Evolutionary conservation across 2,797 vertebrate genomes (phyloP), one percentile per base, ranked within the genome.

Genomic region (Cirrhinus mrigala): DNA sequence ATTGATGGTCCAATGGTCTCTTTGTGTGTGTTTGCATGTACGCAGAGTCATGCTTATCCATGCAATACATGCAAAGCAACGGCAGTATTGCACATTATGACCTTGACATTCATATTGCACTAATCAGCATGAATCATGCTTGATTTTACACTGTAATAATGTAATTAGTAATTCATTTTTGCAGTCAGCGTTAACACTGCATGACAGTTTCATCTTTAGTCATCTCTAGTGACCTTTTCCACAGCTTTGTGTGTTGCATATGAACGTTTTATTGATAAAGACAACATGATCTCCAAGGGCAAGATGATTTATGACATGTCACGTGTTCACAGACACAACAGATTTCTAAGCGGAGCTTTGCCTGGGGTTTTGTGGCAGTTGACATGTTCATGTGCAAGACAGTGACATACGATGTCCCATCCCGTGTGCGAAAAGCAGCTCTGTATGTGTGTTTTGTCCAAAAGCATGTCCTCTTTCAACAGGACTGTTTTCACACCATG

Each of bases 261-360:
- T 44, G 60, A 60, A 79, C 60, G 74, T 12, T 84, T 22, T 58
- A 77, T 40, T 52, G 44, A 84, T 56, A 70, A 70, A 84, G 52
- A 79, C 64, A 79, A 24, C 83, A 79, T 78, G 52, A 79, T 60
- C 37, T 84, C 52, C 75, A 84, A 79, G 66, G 75, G 14, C 75
- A 71, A 56, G 27, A 50, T 84, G 74, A 77, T 84, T 84, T 77
- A 84, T 78, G 64, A 52, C 60, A 69, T 54, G 62, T 24, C 75
- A 71, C 75, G 20, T 78, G 64, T 68, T 66, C 48, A 44, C 76
- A 56, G 75, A 75, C 48, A 60, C 37, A 68, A 73, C 46, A 48
- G 56, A 71, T 79, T 80, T 73, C 24, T 40, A 79, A 79, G 81
- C 29, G 16, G 6, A 56, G 46, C 75, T 62, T 66, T 29, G 46